Evolutionary conservation across 2,113 vertebrate genomes (phyloP), one percentile per base, ranked within the genome.

Genomic region (Clinocottus analis): DNA sequence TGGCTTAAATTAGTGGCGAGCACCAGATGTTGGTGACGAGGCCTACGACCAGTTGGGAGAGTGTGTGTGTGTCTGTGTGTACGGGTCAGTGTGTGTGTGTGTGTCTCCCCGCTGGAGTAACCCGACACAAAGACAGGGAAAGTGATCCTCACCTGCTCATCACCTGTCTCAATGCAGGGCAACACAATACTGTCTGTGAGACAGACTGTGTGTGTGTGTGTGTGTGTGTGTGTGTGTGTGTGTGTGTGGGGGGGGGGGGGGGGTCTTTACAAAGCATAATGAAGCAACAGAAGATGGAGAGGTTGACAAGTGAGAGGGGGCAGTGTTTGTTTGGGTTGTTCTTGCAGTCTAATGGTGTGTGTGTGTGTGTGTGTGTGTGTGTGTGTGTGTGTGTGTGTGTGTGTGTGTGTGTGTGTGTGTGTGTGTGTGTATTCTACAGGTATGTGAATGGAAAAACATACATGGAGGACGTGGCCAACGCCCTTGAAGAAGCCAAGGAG

Each of bases 381-480:
- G 73, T 72, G 31, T 47, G 33, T 65, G 41, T 69, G 31, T 56
- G 58, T 61, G 55, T 71, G 16, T 41, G 39, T 64, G 16, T 64
- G 43, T 53, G 63, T 84, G 23, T 77, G 53, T 69, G 33, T 77
- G 73, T 60, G 70, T 49, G 47, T 75, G 72, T 75, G 47, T 68
- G 61, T 59, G 51, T 60, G 45, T 74, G 45, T 77, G 23, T 83
- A 83, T 65, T 84, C 92, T 90, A 19, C 92, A 99, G 98, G 98
- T 99, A 99, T 55, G 97, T 99, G 7, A 99, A 99, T 25, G 97
- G 97, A 1, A 98, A 95, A 87, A 94, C 93, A 1, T 99, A 97
- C 91, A 99, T 99, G 83, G 96, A 97, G 91, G 98, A 99, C 1
- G 94, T 99, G 0, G 98, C 98, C 0, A 88, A 97, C 59, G 98